These are phyloP conservation scores for Podarcis lilfordi DNA, from an alignment of 2,797 vertebrate species.

Conservation along the genomic window DNA sequence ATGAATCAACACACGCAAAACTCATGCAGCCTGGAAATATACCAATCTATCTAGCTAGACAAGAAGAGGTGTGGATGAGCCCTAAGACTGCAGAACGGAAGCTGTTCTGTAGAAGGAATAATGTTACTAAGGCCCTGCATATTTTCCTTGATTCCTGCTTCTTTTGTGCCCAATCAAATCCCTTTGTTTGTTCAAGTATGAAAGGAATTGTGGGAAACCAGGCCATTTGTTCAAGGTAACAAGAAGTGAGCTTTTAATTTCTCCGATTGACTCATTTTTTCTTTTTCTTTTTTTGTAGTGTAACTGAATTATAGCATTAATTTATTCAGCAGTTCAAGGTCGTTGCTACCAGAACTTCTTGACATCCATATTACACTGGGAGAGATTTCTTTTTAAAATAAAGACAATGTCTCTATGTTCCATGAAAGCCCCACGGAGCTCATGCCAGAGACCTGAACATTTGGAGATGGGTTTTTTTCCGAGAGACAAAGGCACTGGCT, in stretches of 20 bases:
- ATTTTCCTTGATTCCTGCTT: not conserved
- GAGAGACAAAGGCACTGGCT: not conserved
- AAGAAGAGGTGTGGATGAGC: too few species aligned
- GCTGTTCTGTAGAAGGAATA: not conserved
- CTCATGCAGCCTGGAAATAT: too few species aligned
- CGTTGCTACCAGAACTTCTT: constrained; percentile 14
- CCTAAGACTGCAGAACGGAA: not conserved
- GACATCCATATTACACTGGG: not conserved
- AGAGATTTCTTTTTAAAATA: not conserved
- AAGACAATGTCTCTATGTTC: not conserved
- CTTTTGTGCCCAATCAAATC: not conserved
- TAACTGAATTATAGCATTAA: not conserved
- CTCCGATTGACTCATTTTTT: not conserved
- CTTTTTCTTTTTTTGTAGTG: too few species aligned
- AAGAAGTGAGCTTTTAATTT: not conserved
- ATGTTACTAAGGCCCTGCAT: not conserved
- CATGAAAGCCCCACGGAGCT: not conserved
- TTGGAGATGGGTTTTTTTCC: not conserved
- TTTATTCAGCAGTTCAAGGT: not conserved
- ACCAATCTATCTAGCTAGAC: too few species aligned
- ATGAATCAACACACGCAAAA: too few species aligned
- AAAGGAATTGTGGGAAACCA: not conserved
- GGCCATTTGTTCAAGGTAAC: not conserved
- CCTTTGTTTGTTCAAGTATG: not conserved
- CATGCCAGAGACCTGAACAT: constrained; percentile 28